Conservation (phyloP, 2,888 invertebrate genomes). For the Nebria salina region DNA sequence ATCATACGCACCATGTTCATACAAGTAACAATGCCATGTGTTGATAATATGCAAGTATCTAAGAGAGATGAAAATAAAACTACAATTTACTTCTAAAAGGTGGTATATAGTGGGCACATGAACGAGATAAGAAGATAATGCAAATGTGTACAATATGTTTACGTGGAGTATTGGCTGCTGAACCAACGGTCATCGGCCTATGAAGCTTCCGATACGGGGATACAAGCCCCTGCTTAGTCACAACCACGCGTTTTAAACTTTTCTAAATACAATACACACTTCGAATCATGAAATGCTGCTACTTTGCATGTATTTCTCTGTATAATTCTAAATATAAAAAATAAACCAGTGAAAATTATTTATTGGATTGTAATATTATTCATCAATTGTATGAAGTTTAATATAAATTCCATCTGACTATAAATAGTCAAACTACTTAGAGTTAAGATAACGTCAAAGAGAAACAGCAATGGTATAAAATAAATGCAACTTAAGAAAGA, state of each 20-base stretch:
- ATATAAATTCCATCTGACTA: not conserved
- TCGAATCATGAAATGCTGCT: not conserved
- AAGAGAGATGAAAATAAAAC: not conserved
- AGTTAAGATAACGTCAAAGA: not conserved
- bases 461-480: not conserved
- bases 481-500: not conserved
- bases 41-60: not conserved
- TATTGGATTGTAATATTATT: too few relatives aligned
- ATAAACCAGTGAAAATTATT: not conserved
- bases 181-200: constrained; percentile 4
- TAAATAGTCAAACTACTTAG: not conserved
- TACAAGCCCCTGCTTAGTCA: not conserved
- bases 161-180: not conserved
- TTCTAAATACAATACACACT: not conserved
- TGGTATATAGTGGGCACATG: constrained; percentile 4
- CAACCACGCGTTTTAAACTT: not conserved
- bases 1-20: constrained; percentile 11
- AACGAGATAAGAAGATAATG: constrained; percentile 20
- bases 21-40: not conserved
- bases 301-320: not conserved
- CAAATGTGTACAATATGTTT: constrained; percentile 12
- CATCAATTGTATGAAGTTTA: too few relatives aligned
- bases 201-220: constrained; percentile 11
- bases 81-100: not conserved
- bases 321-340: not conserved